A percentile compares a stretch with the other conserved stretches of the same genome.
These are phyloP conservation scores for Ceyx margarethae DNA, from an alignment of 2,113 vertebrate genomes.

Conservation along the genomic window DNA sequence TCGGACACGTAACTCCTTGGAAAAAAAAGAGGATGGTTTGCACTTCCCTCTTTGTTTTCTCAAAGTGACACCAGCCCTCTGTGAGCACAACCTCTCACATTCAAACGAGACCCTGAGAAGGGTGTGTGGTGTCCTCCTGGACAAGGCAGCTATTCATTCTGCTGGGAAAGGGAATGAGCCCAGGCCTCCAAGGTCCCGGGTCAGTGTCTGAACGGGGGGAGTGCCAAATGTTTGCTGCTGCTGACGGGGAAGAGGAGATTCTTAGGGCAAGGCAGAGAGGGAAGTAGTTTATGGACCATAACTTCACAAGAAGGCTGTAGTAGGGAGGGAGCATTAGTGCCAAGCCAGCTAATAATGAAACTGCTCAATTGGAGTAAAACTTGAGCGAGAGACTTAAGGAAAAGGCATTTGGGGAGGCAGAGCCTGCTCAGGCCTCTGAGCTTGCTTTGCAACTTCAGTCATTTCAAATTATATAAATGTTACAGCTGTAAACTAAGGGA, in stretches of 20 bases:
- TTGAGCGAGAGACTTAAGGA: not conserved
- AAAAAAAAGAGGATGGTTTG: not conserved
- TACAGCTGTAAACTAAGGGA: not conserved
- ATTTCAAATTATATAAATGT: not conserved
- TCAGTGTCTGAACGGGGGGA: not conserved
- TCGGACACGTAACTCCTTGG: not conserved
- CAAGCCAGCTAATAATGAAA: not conserved
- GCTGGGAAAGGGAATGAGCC: not conserved
- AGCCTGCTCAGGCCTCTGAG: not conserved
- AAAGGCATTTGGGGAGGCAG: not conserved
- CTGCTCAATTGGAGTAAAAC: not conserved
- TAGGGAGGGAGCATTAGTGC: not conserved
- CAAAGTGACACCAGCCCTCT: not conserved
- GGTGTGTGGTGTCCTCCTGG: not conserved
- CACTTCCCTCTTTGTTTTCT: not conserved
- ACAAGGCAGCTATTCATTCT: not conserved
- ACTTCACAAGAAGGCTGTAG: not conserved
- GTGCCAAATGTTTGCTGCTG: not conserved
- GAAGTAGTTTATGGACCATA: not conserved
- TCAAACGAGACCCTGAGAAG: not conserved
- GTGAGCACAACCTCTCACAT: not conserved
- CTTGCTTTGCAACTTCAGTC: not conserved
- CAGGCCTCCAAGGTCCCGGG: not conserved
- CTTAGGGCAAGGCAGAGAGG: not conserved
- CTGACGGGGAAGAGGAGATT: not conserved